Conservation (phyloP, 2,113 vertebrate species). For the Anarrhichthys ocellatus region DNA sequence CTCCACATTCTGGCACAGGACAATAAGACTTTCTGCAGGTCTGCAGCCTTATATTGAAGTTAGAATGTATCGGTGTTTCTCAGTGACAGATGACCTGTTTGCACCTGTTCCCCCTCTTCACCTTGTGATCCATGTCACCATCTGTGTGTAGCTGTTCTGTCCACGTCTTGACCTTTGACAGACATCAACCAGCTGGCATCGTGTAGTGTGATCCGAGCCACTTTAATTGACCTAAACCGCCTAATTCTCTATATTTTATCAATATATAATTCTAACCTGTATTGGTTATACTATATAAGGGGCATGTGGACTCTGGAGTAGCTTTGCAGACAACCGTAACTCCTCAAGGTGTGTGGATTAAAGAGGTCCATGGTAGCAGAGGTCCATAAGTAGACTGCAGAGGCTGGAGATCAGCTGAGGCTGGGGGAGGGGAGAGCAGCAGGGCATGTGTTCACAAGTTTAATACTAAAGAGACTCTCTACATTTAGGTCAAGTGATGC, state of each 20-base stretch:
- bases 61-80: not conserved
- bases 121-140: constrained; percentile 68
- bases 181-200: constrained; percentile 51
- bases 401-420: constrained; percentile 47
- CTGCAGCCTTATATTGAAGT: not conserved
- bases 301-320: not conserved
- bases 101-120: constrained; percentile 50
- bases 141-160: constrained; percentile 58
- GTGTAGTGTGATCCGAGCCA: constrained; percentile 16
- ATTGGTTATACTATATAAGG: not conserved
- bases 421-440: constrained; percentile 33
- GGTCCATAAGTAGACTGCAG: not conserved
- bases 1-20: not conserved
- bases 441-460: constrained; percentile 28
- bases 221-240: constrained; percentile 1
- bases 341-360: not conserved
- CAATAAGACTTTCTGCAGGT: not conserved
- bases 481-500: constrained; percentile 30
- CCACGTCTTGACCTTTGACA: constrained; percentile 38
- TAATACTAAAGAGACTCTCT: constrained; percentile 46
- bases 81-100: constrained; percentile 18
- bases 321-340: not conserved
- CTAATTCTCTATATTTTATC: not conserved
- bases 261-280: not conserved
- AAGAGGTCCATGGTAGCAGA: constrained; percentile 24